Percentiles rank a stretch among this genome's conserved stretches.
phyloP scores from a whole-genome alignment of 1,140 invertebrate genomes.

The Zaprionus camerounensis region DNA sequence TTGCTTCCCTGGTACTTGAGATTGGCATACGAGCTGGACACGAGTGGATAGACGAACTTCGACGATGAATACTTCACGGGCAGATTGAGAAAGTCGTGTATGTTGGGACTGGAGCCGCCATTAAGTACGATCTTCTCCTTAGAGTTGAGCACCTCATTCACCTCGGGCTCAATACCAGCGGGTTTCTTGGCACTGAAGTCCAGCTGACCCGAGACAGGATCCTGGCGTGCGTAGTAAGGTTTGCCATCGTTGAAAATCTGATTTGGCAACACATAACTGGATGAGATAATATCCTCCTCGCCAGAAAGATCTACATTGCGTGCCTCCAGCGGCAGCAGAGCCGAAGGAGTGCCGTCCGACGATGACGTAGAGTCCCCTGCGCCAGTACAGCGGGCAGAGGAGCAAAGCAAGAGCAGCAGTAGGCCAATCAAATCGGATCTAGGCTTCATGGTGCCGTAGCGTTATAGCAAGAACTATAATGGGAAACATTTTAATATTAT shows the following conservation, averaged over 20 bases:
- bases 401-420: slow-evolving; percentile 46
- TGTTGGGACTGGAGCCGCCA: slow-evolving; percentile 85
- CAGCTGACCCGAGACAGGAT: slow-evolving; percentile 88
- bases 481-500: neutral
- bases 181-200: slow-evolving; percentile 87
- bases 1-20: slow-evolving; percentile 89
- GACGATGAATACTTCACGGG: slow-evolving; percentile 88
- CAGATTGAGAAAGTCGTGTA: slow-evolving; percentile 89
- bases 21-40: slow-evolving; percentile 90
- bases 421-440: slow-evolving; percentile 14
- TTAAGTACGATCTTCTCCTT: slow-evolving; percentile 77
- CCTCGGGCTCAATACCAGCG: slow-evolving; percentile 82
- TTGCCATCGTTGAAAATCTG: slow-evolving; percentile 88
- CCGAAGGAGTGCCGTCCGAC: slow-evolving; percentile 51
- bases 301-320: slow-evolving; percentile 59
- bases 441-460: slow-evolving; percentile 40
- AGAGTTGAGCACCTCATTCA: slow-evolving; percentile 75
- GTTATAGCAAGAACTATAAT: neutral
- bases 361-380: slow-evolving; percentile 7
- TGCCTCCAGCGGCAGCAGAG: slow-evolving; percentile 69
- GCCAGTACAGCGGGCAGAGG: neutral
- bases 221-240: slow-evolving; percentile 89
- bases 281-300: slow-evolving; percentile 75
- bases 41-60: slow-evolving; percentile 88
- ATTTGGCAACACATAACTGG: slow-evolving; percentile 79